Evolutionary conservation across 2,888 invertebrate genomes (phyloP), one percentile per base, ranked within the genome.

Genomic region (Heteromyza rotundicornis): DNA sequence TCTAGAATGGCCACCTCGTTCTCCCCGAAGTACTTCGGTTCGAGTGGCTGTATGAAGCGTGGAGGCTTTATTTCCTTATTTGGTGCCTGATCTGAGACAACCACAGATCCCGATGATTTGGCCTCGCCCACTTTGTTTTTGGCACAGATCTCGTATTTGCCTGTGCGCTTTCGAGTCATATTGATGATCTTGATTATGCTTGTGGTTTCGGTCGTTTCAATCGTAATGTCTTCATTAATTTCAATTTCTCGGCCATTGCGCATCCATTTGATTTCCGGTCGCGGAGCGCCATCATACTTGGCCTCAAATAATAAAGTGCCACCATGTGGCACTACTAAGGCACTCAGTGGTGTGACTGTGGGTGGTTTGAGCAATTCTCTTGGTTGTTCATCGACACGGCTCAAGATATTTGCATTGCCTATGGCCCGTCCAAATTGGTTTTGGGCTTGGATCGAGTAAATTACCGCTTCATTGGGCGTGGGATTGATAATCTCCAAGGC

Each of bases 121-220:
- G 90, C 91, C 76, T 92, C 90, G 12, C 94, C 90, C 51, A 88
- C 89, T 63, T 88, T 86, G 82, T 92, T 93, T 73, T 89, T 87
- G n/a, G 93, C 90, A 23, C 90, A 86, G 14, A 95, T 89, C 85
- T 95, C 95, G 82, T 95, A 96, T 82, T 94, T 94, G 24, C 96
- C 96, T 63, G 88, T 87, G 77, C 92, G 91, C 75, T 90, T 90
- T 79, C 89, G 90, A 49, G 88, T 88, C 71, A 88, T 86, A 67
- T 91, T 89, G 36, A 86, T 84, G 63, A 95, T 87, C 69, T 83
- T 86, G 23, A 94, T 83, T 49, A 84, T 87, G 0, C 92, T 90
- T 64, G 85, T 87, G 51, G 86, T 88, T 63, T 89, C 87, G 66
- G 87, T 86, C 5, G 84, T 82, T 58, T 78, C 75, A 56, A 92